phyloP scores from a whole-genome alignment of 2,797 vertebrate genomes.

The Cossypha polioptera region DNA sequence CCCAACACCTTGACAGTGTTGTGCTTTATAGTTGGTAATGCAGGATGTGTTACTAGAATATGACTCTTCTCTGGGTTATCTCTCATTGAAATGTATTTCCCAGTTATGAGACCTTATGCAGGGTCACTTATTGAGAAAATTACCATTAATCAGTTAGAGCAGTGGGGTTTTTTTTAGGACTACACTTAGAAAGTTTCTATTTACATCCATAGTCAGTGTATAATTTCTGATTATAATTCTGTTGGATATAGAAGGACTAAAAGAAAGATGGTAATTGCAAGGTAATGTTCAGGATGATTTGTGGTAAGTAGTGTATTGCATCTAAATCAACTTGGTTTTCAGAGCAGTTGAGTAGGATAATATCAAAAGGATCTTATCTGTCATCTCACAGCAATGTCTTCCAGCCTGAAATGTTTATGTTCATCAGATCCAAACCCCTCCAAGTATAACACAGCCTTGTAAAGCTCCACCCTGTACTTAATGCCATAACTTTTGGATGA shows the following conservation, averaged over 20 bases:
- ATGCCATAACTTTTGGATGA: background rate
- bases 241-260: background rate
- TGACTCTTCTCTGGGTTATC: background rate
- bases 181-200: background rate
- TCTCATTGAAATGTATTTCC: background rate
- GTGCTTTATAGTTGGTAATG: background rate
- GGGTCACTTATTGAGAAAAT: background rate
- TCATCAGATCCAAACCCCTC: constrained; percentile 2
- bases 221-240: background rate
- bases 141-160: background rate
- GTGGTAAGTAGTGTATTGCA: background rate
- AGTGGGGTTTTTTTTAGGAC: background rate
- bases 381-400: background rate
- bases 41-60: background rate
- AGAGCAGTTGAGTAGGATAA: background rate
- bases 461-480: constrained; percentile 8
- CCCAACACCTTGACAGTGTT: background rate
- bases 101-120: background rate
- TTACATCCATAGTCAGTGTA: background rate
- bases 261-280: background rate
- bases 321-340: background rate
- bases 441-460: background rate
- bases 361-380: background rate
- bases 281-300: background rate
- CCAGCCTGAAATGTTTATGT: constrained; percentile 1